Conservation (phyloP, 2,797 vertebrate species). For the Synanceia verrucosa region DNA sequence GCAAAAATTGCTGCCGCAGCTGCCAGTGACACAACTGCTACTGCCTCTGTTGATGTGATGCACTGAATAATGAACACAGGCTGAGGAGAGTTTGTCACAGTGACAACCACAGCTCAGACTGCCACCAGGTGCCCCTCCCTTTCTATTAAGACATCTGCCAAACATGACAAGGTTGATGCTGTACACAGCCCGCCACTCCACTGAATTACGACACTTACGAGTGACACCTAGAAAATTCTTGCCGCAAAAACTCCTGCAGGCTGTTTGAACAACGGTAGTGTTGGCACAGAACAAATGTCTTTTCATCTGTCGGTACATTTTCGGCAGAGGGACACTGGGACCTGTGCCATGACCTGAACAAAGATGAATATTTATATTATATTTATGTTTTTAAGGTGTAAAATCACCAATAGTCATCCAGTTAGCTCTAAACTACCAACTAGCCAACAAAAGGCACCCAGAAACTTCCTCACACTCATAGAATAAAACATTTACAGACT, state of each 20-base stretch:
- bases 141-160: slow-evolving; percentile 45
- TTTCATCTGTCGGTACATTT: not conserved
- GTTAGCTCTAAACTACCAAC: not conserved
- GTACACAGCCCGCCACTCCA: not conserved
- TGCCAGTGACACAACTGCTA: not conserved
- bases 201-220: slow-evolving; percentile 5
- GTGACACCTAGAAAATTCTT: not conserved
- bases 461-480: not conserved
- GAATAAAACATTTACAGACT: not conserved
- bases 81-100: slow-evolving; percentile 29
- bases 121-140: too few relatives aligned
- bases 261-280: slow-evolving; percentile 8
- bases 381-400: not conserved
- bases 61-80: slow-evolving; percentile 28
- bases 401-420: not conserved
- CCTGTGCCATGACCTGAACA: too few relatives aligned
- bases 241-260: not conserved
- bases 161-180: slow-evolving; percentile 28
- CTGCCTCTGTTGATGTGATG: not conserved
- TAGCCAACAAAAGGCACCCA: not conserved
- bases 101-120: slow-evolving; percentile 41
- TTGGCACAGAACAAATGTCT: not conserved
- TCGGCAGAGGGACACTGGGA: not conserved
- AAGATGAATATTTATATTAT: not conserved
- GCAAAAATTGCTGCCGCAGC: not conserved